Percentiles rank a stretch among this genome's conserved stretches.
Evolutionary conservation across 92 coral and sea anemone genomes (phyloP).

Genomic region (Zoanthus gigantus): DNA sequence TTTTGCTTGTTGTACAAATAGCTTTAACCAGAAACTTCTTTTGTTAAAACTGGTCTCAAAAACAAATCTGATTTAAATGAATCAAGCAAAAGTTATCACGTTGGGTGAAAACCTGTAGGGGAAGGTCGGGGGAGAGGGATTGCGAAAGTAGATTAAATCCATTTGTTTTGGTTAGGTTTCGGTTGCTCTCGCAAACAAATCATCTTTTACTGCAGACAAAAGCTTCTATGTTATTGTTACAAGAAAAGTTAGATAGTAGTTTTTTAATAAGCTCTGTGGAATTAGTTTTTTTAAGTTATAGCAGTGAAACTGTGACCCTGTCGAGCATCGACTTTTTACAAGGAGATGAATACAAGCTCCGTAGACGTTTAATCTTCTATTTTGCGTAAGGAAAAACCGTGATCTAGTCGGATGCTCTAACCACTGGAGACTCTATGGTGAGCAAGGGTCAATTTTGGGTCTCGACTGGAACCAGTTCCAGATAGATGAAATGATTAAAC

Average conservation of each 20-base stretch:
- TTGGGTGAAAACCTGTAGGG: constrained; percentile 1
- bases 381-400: not conserved
- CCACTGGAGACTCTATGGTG: not conserved
- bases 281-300: not conserved
- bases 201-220: not conserved
- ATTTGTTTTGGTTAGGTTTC: not conserved
- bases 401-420: no score
- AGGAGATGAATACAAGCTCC: not conserved
- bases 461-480: no score
- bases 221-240: not conserved
- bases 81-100: not conserved
- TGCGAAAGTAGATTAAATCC: not conserved
- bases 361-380: not conserved
- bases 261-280: not conserved
- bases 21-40: constrained; percentile 15
- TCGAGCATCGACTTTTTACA: not conserved
- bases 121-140: not conserved
- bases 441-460: not conserved
- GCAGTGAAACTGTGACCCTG: not conserved
- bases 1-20: not conserved
- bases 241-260: not conserved
- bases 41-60: constrained; percentile 13
- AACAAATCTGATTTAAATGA: constrained; percentile 7
- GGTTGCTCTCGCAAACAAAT: not conserved
- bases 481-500: not conserved